These are phyloP conservation scores for Catharus bicknelli DNA, from an alignment of 2,113 vertebrate genomes.

Conservation along the genomic window DNA sequence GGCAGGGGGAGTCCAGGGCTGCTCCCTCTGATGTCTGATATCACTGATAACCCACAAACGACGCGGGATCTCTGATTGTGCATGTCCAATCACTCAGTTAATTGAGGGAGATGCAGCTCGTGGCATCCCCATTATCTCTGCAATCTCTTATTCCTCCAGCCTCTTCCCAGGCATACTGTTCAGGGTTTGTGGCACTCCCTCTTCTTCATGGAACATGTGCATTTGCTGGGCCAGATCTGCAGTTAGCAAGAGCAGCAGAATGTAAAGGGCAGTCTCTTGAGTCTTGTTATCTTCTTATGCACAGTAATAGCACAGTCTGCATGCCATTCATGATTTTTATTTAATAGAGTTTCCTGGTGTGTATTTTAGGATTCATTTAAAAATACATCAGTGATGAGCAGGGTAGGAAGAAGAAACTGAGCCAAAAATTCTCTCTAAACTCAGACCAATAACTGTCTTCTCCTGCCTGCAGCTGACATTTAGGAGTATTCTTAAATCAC, in stretches of 20 bases:
- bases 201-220: background rate
- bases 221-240: slow-evolving; percentile 9
- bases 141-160: slow-evolving; percentile 12
- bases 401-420: slow-evolving; percentile 25
- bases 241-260: slow-evolving; percentile 56
- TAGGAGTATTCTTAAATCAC: slow-evolving; percentile 52
- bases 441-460: slow-evolving; percentile 54
- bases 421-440: slow-evolving; percentile 54
- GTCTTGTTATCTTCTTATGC: slow-evolving; percentile 69
- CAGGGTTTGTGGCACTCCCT: background rate
- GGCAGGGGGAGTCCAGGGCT: background rate
- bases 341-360: slow-evolving; percentile 66
- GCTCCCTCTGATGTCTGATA: slow-evolving; percentile 30
- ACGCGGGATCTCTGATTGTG: slow-evolving; percentile 34
- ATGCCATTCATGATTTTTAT: slow-evolving; percentile 62
- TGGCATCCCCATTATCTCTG: slow-evolving; percentile 38
- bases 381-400: slow-evolving; percentile 59
- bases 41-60: slow-evolving; percentile 58
- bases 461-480: slow-evolving; percentile 55
- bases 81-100: slow-evolving; percentile 61
- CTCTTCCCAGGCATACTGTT: background rate
- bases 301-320: slow-evolving; percentile 52
- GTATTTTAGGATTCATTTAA: slow-evolving; percentile 68
- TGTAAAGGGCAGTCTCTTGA: slow-evolving; percentile 60
- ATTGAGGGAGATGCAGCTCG: slow-evolving; percentile 53